Evolutionary conservation across 2,797 vertebrate genomes (phyloP).

Genomic region (Halcyon chelicuti): DNA sequence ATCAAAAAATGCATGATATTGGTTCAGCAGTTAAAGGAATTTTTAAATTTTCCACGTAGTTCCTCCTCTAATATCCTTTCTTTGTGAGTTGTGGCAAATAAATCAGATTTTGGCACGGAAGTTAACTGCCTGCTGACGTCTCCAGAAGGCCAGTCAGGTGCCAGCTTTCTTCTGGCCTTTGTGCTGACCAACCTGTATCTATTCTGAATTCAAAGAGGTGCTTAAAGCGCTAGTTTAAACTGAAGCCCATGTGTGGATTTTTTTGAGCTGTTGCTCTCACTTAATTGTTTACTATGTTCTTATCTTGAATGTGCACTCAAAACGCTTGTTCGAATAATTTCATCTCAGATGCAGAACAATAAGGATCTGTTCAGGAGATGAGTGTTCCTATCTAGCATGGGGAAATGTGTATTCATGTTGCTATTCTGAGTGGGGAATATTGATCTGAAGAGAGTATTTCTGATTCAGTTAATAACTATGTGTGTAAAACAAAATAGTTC

Average conservation of each 20-base stretch:
- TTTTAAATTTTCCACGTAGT: neutral
- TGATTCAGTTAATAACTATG: neutral
- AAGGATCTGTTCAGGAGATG: neutral
- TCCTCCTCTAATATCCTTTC: neutral
- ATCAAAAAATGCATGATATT: neutral
- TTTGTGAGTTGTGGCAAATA: neutral
- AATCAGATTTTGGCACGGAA: neutral
- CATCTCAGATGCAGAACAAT: neutral
- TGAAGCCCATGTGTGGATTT: neutral
- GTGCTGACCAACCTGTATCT: neutral
- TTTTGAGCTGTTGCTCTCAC: neutral
- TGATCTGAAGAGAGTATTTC: neutral
- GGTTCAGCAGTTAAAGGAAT: neutral
- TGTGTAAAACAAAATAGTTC: neutral
- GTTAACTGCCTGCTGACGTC: neutral
- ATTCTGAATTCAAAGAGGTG: neutral
- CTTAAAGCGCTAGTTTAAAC: neutral
- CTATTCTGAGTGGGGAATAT: neutral
- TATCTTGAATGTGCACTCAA: neutral
- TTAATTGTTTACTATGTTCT: neutral
- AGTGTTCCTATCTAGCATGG: fast-evolving
- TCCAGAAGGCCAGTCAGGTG: neutral
- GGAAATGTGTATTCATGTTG: neutral
- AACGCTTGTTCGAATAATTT: neutral
- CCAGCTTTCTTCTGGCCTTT: neutral